Evolutionary conservation across 2,797 vertebrate genomes (phyloP).

Genomic region (Alfaro cultratus): DNA sequence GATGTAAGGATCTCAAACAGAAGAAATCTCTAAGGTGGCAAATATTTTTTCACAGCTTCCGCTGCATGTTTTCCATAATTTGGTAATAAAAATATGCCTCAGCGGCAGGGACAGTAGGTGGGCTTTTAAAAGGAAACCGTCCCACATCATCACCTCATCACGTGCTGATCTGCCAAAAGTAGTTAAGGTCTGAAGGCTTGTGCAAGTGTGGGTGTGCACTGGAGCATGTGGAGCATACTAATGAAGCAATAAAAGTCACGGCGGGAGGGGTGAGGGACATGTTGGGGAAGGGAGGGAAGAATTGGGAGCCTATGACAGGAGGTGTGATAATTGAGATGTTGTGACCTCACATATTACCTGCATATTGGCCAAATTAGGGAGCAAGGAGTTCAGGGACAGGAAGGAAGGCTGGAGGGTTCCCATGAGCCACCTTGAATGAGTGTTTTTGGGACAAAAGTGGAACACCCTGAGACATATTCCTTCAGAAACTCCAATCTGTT

Average conservation of each 20-base stretch:
- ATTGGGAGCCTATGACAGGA: constrained; percentile 76
- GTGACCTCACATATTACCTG: constrained; percentile 80
- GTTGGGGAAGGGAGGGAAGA: constrained; percentile 51
- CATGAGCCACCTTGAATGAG: constrained; percentile 20
- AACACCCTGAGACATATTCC: not conserved
- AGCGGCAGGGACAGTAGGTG: constrained; percentile 49
- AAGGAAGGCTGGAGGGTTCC: constrained; percentile 26
- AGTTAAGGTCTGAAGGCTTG: constrained; percentile 74
- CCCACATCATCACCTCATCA: constrained; percentile 70
- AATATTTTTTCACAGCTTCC: not conserved
- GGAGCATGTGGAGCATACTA: constrained; percentile 90
- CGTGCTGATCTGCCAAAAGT: constrained; percentile 71
- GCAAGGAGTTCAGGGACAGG: constrained; percentile 57
- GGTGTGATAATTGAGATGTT: constrained; percentile 86
- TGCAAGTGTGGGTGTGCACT: constrained; percentile 73
- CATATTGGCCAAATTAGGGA: constrained; percentile 71
- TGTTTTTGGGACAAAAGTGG: constrained; percentile 6
- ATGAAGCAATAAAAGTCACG: constrained; percentile 98
- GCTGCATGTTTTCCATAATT: constrained; percentile 35
- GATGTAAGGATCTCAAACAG: not conserved
- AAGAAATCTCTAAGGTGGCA: not conserved
- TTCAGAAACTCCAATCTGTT: not conserved
- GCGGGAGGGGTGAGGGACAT: constrained; percentile 77
- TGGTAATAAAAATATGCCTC: constrained; percentile 44
- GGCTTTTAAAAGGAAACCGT: constrained; percentile 60